Conservation (phyloP, 2,888 invertebrate species). For the Brassicogethes aeneus region DNA sequence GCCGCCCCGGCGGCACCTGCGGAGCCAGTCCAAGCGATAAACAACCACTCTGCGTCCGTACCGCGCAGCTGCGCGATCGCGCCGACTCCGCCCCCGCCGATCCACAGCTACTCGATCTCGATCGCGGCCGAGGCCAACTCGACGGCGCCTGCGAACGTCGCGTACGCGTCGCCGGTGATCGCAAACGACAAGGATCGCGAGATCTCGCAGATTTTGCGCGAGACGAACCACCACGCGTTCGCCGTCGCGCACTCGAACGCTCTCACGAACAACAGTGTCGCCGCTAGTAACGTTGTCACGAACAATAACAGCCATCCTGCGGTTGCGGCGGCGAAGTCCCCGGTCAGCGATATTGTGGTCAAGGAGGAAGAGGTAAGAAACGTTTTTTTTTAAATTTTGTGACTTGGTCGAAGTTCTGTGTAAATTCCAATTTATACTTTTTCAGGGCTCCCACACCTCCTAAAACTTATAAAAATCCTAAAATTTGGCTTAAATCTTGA, state of each 20-base stretch:
- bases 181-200: conserved; percentile 27
- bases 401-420: no score
- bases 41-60: neutral
- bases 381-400: conserved; percentile 2
- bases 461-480: no score
- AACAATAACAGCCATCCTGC: conserved; percentile 10
- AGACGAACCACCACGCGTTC: conserved; percentile 31
- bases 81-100: conserved; percentile 1
- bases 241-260: no score
- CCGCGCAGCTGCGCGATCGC: neutral
- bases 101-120: neutral
- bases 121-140: conserved; percentile 7
- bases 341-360: conserved; percentile 15
- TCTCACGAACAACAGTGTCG: conserved; percentile 13
- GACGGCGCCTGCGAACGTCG: conserved; percentile 16
- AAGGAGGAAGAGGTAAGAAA: no score
- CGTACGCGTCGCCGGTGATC: conserved; percentile 19
- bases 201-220: conserved; percentile 37
- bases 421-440: no score
- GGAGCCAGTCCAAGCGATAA: no score
- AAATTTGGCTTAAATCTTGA: no score
- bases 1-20: neutral
- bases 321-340: conserved; percentile 16
- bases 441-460: no score
- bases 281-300: no score